phyloP scores from a whole-genome alignment of 1,140 invertebrate genomes.

The Sycobia sp. region DNA sequence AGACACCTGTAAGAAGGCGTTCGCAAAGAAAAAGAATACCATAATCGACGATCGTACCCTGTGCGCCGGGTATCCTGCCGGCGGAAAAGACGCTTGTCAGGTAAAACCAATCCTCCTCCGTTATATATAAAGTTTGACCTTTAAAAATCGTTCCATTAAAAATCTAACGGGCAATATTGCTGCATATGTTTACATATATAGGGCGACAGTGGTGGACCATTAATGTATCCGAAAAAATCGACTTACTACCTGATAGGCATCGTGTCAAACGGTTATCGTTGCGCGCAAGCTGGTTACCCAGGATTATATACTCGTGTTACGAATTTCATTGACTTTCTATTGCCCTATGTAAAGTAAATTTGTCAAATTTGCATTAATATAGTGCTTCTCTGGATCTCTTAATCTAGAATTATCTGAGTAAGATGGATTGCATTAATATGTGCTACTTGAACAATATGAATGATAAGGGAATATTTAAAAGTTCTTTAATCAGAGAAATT shows the following conservation, averaged over 20 bases:
- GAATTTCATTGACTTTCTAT: conserved; percentile 68
- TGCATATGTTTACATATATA: too few relatives aligned
- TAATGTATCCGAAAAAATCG: conserved; percentile 66
- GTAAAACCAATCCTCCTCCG: too few relatives aligned
- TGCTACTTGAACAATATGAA: too few relatives aligned
- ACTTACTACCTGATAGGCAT: conserved; percentile 71
- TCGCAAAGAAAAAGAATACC: conserved; percentile 62
- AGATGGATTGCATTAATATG: too few relatives aligned
- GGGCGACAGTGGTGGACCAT: conserved; percentile 86
- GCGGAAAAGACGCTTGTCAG: conserved; percentile 83
- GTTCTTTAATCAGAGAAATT: too few relatives aligned
- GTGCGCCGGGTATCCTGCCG: conserved; percentile 75
- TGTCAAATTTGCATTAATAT: too few relatives aligned
- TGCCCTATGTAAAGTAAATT: background rate
- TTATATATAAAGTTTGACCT: too few relatives aligned
- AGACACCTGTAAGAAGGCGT: conserved; percentile 66
- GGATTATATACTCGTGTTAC: conserved; percentile 81
- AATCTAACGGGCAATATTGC: too few relatives aligned
- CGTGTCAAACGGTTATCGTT: conserved; percentile 76
- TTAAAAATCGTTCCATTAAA: background rate
- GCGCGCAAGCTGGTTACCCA: conserved; percentile 74
- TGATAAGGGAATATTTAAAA: too few relatives aligned
- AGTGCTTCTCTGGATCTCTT: too few relatives aligned
- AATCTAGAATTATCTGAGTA: too few relatives aligned
- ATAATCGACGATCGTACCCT: conserved; percentile 71